phyloP scores from a whole-genome alignment of 2,113 vertebrate species.

The Xenus cinereus region DNA sequence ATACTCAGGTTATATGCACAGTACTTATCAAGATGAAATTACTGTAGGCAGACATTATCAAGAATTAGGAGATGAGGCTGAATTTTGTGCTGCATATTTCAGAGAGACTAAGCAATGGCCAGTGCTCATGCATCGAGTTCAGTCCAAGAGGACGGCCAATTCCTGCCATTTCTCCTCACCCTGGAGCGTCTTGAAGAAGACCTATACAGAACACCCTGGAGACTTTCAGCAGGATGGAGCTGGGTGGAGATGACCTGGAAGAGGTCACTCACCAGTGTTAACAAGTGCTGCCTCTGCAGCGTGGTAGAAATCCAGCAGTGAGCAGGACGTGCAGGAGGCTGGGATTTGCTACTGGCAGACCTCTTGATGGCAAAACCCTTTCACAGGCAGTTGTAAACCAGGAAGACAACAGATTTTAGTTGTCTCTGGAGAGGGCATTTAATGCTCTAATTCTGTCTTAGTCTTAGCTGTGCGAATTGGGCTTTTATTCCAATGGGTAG shows the following conservation, averaged over 20 bases:
- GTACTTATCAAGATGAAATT: neutral
- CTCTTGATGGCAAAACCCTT: neutral
- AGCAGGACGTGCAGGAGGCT: neutral
- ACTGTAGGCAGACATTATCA: neutral
- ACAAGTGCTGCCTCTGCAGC: neutral
- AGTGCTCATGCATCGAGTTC: neutral
- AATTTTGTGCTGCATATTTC: neutral
- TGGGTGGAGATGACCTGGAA: neutral
- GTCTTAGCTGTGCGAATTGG: neutral
- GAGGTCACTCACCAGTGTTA: accelerated
- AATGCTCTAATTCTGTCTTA: neutral
- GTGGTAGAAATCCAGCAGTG: neutral
- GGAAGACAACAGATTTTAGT: neutral
- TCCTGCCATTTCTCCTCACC: neutral
- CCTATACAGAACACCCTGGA: neutral
- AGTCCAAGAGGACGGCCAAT: neutral
- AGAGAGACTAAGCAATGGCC: neutral
- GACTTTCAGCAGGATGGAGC: neutral
- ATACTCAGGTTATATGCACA: neutral
- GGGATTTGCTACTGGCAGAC: neutral
- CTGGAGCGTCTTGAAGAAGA: neutral
- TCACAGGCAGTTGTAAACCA: neutral
- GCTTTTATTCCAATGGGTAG: neutral
- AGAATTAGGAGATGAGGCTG: neutral
- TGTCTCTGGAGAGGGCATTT: neutral